Base-by-base conservation (phyloP, 2,113 vertebrate genomes). In the Andinoacara biseriatus region DNA sequence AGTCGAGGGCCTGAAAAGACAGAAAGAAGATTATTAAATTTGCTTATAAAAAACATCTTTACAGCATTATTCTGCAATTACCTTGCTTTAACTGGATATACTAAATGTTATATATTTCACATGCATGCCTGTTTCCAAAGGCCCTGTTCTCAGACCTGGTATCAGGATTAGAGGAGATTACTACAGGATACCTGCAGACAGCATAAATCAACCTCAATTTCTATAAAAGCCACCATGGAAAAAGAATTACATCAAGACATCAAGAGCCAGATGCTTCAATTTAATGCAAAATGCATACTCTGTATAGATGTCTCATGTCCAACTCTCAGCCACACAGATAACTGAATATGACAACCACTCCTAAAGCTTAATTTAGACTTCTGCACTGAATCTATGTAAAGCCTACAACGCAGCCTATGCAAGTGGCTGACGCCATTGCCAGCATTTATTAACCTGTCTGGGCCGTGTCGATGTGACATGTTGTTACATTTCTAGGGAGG, bases 1-100 rank as follows among this genome's bases (percentile, higher is more conserved):
- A 88, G 91, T 82, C 61, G 96, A 87, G 65, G 96, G 90, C 94
- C 98, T 99, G 91, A 33, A 92, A 94, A 74, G 80, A 63, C 29
- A 93, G 24, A 87, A 67, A 81, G n/a, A 76, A 31, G 38, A 49
- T 26, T 20, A 58, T 84, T 29, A 52, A 61, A 76, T 52, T 5
- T 58, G 24, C 5, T 63, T 67, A 52, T 3, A n/a, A 6, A n/a
- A 6, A 86, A 61, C 11, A 35, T 40, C 5, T 81, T 40, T 54
- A 20, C 14, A n/a, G 38, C 11, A 58, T 58, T 17, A 58, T 74
- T 59, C 62, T 58, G 35, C 17, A 69, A 11, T 8, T 3, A 58
- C 33, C 40, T 72, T 72, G 1, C 17, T 69, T 69, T 69, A 17
- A 8, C 17, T 52, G 17, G 24, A 69, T 15, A 24, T 69, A 15